Evolutionary conservation across 35 echinoderm and acorn worm species (phyloP), one percentile per base, ranked within the genome.

Genomic region (Heliocidaris tuberculata): DNA sequence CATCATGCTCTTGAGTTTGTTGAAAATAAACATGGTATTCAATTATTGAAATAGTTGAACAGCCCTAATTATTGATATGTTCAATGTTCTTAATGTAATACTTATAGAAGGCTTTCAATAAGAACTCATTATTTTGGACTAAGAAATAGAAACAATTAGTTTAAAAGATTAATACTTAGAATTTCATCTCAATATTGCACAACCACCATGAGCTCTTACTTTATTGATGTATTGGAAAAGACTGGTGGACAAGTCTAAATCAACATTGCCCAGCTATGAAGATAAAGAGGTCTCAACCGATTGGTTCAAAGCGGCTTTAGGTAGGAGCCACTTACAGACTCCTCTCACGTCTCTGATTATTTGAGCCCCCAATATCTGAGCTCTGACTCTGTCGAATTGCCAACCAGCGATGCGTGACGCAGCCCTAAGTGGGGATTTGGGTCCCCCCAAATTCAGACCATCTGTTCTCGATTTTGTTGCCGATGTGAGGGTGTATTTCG

Each of bases 391-490:
- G 87, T 89, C 47, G 91, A 93, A 93, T 93, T 93, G 91, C 91
- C 91, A 59, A 48, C 91, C 91, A 93, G 48, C 30, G 48, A 93
- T 52, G 91, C 91, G 48, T 93, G 91, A 93, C 91, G 50, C 91
- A 49, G 32, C 91, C 91, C 91, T 93, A 93, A 93, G 91, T 93
- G 48, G 48, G 91, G 91, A 93, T 93, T 93, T 93, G 31, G 91
- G 50, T 50, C 91, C 91, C 86, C 50, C 50, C 31, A 93, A 93
- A 93, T 93, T 93, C 50, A 59, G 91, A 93, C 91, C 91, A 93
- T 93, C 91, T 93, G 91, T 48, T 93, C 91, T 48, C 31, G 17
- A 93, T 93, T 52, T 93, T 56, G 91, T 93, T 93, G 91, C 91
- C 91, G 21, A 27, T 32, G 87, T 89, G 87, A 89, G 47, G 65